Percentiles rank a stretch among this genome's conserved stretches.
These are phyloP conservation scores for Euspilapteryx auroguttella DNA, from an alignment of 2,888 invertebrate genomes.

Conservation along the genomic window DNA sequence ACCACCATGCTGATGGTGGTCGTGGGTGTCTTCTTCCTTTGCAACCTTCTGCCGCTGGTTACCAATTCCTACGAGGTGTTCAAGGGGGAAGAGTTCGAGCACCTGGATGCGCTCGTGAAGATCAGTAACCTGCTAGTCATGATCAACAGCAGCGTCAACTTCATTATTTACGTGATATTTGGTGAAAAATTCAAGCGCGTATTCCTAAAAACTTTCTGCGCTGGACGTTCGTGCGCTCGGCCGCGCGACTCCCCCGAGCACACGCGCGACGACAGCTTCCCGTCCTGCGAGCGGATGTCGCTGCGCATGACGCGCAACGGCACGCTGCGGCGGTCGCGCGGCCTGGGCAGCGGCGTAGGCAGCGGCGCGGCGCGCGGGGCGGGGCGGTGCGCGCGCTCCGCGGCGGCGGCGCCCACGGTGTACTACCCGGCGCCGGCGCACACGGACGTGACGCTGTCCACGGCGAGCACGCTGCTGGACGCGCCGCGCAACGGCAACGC, in stretches of 20 bases:
- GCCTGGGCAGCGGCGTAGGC: conserved; percentile 8
- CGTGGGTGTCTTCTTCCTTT: conserved; percentile 91
- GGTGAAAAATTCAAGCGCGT: conserved; percentile 94
- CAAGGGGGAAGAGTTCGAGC: conserved; percentile 34
- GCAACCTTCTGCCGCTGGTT: conserved; percentile 86
- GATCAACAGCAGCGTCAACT: conserved; percentile 96
- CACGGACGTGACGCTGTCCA: conserved; percentile 12
- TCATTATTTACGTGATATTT: conserved; percentile 96
- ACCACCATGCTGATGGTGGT: conserved; percentile 95
- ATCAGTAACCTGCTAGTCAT: conserved; percentile 91
- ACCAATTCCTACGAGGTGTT: conserved; percentile 87
- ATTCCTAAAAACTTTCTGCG: conserved; percentile 79
- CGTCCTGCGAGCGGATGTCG: conserved; percentile 76
- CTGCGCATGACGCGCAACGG: conserved; percentile 59
- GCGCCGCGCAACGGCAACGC: conserved; percentile 12
- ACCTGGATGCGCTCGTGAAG: conserved; percentile 70
- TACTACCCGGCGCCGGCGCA: conserved; percentile 30
- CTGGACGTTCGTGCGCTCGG: conserved; percentile 53
- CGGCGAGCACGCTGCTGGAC: conserved; percentile 7
- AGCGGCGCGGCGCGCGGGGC: conserved; percentile 15
- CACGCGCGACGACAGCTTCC: conserved; percentile 81
- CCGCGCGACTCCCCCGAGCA: conserved; percentile 65
- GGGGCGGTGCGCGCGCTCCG: conserved; percentile 10
- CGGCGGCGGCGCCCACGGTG: conserved; percentile 19
- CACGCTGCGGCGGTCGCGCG: conserved; percentile 28